A percentile compares a stretch with the other conserved stretches of the same genome.
Conservation (phyloP, 2,113 vertebrate genomes). For the Lanius collurio region DNA sequence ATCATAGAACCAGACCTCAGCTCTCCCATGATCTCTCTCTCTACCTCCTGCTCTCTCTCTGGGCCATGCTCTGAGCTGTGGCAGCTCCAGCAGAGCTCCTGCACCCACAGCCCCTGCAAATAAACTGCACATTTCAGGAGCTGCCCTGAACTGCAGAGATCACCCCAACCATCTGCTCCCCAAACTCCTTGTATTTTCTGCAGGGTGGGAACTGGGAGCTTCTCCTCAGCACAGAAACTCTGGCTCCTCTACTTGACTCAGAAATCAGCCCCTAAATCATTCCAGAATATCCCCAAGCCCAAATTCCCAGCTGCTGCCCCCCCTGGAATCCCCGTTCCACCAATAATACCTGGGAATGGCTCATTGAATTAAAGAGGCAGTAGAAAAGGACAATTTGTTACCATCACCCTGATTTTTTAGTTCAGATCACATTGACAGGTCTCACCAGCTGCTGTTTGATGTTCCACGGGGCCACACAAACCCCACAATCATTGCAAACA, state of each 20-base stretch:
- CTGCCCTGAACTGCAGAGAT: too few species aligned
- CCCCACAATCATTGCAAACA: not conserved
- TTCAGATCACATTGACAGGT: not conserved
- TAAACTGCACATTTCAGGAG: too few species aligned
- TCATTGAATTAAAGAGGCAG: not conserved
- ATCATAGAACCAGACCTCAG: too few species aligned
- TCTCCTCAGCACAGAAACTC: not conserved
- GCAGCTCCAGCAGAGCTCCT: too few species aligned
- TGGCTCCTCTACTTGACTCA: not conserved
- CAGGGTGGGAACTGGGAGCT: not conserved
- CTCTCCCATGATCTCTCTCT: too few species aligned
- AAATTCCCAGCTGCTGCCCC: not conserved
- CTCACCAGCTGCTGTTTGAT: not conserved
- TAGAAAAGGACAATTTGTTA: not conserved
- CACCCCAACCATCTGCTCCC: too few species aligned
- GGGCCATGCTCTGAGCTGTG: too few species aligned
- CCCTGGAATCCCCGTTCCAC: not conserved
- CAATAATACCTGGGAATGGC: fast-evolving
- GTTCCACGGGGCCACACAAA: not conserved
- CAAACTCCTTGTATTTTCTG: too few species aligned
- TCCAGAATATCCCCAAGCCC: not conserved
- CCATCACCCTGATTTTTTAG: not conserved
- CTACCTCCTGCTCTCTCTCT: too few species aligned
- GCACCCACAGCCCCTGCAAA: too few species aligned
- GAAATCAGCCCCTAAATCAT: not conserved